Evolutionary conservation across 2,113 vertebrate species (phyloP).

Genomic region (Campylomormyrus numenius): DNA sequence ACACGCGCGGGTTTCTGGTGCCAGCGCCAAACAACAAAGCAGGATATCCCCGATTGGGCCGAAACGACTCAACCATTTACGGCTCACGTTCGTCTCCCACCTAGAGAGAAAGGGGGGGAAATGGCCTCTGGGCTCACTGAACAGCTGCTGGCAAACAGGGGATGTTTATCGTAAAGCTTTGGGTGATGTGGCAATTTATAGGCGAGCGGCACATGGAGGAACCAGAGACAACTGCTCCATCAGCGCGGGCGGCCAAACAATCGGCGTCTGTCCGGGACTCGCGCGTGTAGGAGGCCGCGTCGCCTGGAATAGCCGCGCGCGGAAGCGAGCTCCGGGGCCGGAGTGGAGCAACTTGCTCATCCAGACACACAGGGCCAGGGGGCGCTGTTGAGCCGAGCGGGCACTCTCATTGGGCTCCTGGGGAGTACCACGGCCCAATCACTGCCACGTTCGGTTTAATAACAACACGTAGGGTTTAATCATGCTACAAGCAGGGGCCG

Average conservation of each 20-base stretch:
- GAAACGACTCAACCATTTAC: not conserved
- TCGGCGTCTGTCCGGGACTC: slow-evolving; percentile 14
- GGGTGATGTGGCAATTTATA: not conserved
- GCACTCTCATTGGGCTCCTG: not conserved
- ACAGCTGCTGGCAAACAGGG: slow-evolving; percentile 13
- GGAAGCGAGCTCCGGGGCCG: not conserved
- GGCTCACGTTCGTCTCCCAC: not conserved
- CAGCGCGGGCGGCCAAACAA: slow-evolving; percentile 15
- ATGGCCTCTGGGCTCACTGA: not conserved
- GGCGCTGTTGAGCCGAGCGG: not conserved
- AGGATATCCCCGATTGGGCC: not conserved
- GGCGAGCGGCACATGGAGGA: slow-evolving; percentile 3
- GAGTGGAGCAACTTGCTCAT: not conserved
- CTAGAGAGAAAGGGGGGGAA: not conserved
- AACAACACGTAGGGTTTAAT: not conserved
- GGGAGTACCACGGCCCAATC: not conserved
- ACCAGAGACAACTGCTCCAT: slow-evolving; percentile 7
- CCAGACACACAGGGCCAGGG: not conserved
- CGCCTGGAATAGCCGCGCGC: slow-evolving; percentile 42
- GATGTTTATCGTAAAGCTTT: not conserved
- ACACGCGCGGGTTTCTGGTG: not conserved
- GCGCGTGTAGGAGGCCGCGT: slow-evolving; percentile 26
- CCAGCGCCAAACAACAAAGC: not conserved
- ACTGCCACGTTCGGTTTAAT: not conserved
- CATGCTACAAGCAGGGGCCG: not conserved